These are phyloP conservation scores for Drosophila paranaensis DNA, from an alignment of 2,888 invertebrate species.

Conservation along the genomic window DNA sequence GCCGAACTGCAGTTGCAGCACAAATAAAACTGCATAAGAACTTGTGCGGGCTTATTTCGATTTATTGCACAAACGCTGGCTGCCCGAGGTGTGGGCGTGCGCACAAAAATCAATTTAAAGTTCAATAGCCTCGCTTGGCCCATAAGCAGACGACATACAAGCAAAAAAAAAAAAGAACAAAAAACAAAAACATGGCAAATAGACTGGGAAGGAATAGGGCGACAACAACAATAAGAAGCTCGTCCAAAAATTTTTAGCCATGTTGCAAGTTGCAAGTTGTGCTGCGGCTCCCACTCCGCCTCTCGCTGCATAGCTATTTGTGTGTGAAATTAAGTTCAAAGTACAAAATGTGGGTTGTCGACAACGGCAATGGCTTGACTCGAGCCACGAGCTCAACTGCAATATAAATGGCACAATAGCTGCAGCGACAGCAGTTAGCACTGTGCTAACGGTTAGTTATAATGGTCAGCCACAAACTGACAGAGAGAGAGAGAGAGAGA, in stretches of 20 bases:
- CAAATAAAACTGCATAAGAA: constrained; percentile 29
- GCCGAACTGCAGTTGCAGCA: constrained; percentile 24
- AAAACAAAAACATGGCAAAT: constrained; percentile 28
- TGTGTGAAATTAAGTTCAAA: constrained; percentile 73
- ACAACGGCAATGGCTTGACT: constrained; percentile 29
- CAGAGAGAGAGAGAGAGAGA: not conserved
- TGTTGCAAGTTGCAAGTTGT: constrained; percentile 64
- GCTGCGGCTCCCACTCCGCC: constrained; percentile 16
- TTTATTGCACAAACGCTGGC: constrained; percentile 67
- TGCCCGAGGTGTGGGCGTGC: constrained; percentile 12
- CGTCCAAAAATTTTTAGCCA: constrained; percentile 50
- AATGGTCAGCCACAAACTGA: constrained; percentile 12
- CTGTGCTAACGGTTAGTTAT: constrained; percentile 27
- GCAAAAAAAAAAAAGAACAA: not conserved
- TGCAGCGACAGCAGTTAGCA: constrained; percentile 17
- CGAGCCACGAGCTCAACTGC: constrained; percentile 13
- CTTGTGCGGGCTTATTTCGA: constrained; percentile 60
- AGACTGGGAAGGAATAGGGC: constrained; percentile 9
- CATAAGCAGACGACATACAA: constrained; percentile 35
- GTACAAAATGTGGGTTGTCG: constrained; percentile 73
- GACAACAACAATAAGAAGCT: constrained; percentile 8
- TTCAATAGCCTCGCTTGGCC: constrained; percentile 74
- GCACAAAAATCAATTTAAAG: constrained; percentile 77
- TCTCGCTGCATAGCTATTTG: constrained; percentile 50
- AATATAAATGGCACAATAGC: constrained; percentile 43